Base-by-base conservation (phyloP, 1,140 invertebrate genomes). In the Drosophila eugracilis region DNA sequence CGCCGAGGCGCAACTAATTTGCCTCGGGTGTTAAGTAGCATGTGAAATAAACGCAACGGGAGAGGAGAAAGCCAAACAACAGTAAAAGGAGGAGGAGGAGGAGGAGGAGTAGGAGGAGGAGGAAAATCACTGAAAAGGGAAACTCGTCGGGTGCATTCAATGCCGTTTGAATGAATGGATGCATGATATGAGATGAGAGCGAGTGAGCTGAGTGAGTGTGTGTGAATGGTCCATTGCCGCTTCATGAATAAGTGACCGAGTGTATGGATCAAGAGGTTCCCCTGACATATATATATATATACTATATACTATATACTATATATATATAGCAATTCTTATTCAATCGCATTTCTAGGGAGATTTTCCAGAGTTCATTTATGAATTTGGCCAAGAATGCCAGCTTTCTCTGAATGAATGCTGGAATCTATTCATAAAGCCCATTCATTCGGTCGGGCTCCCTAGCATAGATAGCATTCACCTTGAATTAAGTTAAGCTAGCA, bases 21-120 rank as follows among this genome's bases (percentile, higher is more conserved):
- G 83, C 83, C 73, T 54, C 83, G 77, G 75, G 81, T 88, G 81
- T 75, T 86, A 86, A 86, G 81, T 81, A 81, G 83, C 83, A 75
- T 75, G 72, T 57, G 71, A 75, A 75, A 59, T 59, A 71, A 71
- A 71, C 44, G 63, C 30, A 28, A 67, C 28, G 32, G 65, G 66
- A 6, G 48, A 59, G 65, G 66, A 6, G 48, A 59, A 58, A 57
- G 44, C 22, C 49, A 60, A 63, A 45, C 57, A 44, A 22, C 41
- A 12, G 42, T 15, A 5, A 0, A 4, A 12, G 3, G 1, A 7
- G 26, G 26, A 7, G 2, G 30, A n/a, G 30, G 30, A n/a, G 3
- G 30, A 1, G 34, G 4, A 9, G 7, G 24, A 14, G 26, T n/a
- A n/a, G n/a, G n/a, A n/a, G n/a, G n/a, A n/a, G n/a, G n/a, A n/a